Evolutionary conservation across 2,888 invertebrate species (phyloP), one percentile per base, ranked within the genome.

Genomic region (Mantis religiosa): DNA sequence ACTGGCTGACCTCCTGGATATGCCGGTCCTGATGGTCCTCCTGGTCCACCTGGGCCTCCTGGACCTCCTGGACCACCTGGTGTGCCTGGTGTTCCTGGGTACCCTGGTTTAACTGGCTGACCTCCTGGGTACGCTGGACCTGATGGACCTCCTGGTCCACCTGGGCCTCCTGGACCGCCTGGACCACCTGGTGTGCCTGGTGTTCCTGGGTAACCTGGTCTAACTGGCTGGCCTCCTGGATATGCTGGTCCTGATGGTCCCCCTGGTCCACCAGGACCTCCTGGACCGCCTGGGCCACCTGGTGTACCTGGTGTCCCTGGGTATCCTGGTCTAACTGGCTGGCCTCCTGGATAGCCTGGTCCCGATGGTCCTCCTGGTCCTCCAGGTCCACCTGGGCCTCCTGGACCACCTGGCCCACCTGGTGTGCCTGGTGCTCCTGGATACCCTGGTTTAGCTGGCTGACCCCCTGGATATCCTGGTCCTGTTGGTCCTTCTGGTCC

Each of bases 321-420:
- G 3, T 89, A 82, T 9, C 90, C 90, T 20, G 92, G 92, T 71
- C 92, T 92, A 54, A 92, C 93, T 28, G 89, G 88, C 0, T 90
- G 90, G 89, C 90, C 84, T 84, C 91, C 93, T 93, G 92, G 95
- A 94, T 90, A 92, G 94, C 90, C 93, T 91, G 92, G 92, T 87
- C 91, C 91, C 20, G 92, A 92, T 71, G 91, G 91, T 87, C 30
- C 30, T 30, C 30, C 30, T 30, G 30, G 30, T 30, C 89, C 34
- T 85, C 91, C 91, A 89, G 91, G 90, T 25, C 85, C 30, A 12
- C 84, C 90, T 90, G 93, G 93, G 91, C 91, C 92, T 84, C 93
- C 93, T 89, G 92, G 92, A 1, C 8, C 90, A 89, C 88, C 92
- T 83, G 91, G 90, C 15, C 54, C 15, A 47, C 89, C 89, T 25